Evolutionary conservation across 2,797 vertebrate species (phyloP), one percentile per base, ranked within the genome.

Genomic region (Echeneis naucrates): DNA sequence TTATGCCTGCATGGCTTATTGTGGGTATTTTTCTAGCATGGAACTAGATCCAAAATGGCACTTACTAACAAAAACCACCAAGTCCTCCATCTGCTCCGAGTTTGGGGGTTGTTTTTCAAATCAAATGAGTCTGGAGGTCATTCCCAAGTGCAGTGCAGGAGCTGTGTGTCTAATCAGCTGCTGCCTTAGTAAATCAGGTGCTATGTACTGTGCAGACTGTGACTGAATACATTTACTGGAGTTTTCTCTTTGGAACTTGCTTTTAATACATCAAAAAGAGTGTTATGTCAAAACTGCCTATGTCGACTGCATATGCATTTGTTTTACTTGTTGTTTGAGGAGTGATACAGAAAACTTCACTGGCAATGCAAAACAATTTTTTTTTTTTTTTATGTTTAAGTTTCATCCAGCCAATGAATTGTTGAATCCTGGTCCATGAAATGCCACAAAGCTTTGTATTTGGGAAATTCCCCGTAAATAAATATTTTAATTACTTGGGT

Each of bases 101-200:
- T 27, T 16, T 7, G 24, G 24, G 24, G 21, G n/a, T n/a, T n/a
- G n/a, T 30, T 30, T 30, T 30, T 30, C 6, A 30, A n/a, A n/a
- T n/a, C n/a, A n/a, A 47, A 47, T 47, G 45, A 47, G 21, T 48
- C 45, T 48, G 21, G 21, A 48, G 47, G 23, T 48, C 48, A 50
- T 23, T 26, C 13, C 2, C 4, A 24, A 5, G 14, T 21, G 44
- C 44, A 13, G 21, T 24, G 23, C 23, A 1, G 21, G 47, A 24
- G 11, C 23, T 48, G 23, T 48, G 11, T 48, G 47, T 48, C 8
- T 48, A 6, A 24, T 48, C 45, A 21, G 45, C 45, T 48, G 45
- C 45, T 23, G 45, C 21, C 3, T 11, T 14, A 48, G 47, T 48
- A 48, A 48, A 48, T 48, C 47, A 48, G 47, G 21, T 23, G 21